Percentiles rank a stretch among this genome's conserved stretches.
These are phyloP conservation scores for Eristalinus sepulchralis DNA, from an alignment of 2,888 invertebrate species.

Conservation along the genomic window DNA sequence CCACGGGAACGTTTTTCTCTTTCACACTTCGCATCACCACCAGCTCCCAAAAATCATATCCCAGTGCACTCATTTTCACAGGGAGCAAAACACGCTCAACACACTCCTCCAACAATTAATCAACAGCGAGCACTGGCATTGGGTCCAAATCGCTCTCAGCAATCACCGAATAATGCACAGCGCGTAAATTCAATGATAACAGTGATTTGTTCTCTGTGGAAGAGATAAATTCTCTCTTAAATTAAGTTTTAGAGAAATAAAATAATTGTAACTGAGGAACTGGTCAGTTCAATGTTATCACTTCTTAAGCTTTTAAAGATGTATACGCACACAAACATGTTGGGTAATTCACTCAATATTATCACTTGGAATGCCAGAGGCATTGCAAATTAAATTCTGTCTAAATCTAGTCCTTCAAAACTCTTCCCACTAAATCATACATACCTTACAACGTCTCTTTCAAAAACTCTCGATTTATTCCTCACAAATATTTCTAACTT, in stretches of 20 bases:
- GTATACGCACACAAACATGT: constrained; percentile 6
- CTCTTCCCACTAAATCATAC: no score
- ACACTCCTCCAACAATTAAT: not conserved
- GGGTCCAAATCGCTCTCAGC: not conserved
- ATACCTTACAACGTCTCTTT: no score
- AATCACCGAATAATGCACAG: not conserved
- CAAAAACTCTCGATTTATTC: no score
- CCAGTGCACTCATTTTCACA: not conserved
- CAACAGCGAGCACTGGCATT: not conserved
- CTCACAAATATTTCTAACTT: no score
- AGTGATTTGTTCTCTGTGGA: not conserved
- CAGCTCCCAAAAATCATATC: not conserved
- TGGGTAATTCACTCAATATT: constrained; percentile 12
- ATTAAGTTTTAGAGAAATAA: not conserved
- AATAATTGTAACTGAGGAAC: not conserved
- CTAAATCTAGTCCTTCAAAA: no score
- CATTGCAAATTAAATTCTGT: constrained; percentile 20
- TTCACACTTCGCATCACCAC: not conserved
- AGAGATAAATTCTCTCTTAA: not conserved
- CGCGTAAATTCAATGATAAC: not conserved
- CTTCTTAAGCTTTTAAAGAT: constrained; percentile 14
- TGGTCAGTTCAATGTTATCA: constrained; percentile 11
- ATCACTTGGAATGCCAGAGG: constrained; percentile 16
- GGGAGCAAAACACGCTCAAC: not conserved
- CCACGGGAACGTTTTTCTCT: not conserved